Base-by-base conservation (phyloP, 1,140 invertebrate species). In the Drosophila miranda region DNA sequence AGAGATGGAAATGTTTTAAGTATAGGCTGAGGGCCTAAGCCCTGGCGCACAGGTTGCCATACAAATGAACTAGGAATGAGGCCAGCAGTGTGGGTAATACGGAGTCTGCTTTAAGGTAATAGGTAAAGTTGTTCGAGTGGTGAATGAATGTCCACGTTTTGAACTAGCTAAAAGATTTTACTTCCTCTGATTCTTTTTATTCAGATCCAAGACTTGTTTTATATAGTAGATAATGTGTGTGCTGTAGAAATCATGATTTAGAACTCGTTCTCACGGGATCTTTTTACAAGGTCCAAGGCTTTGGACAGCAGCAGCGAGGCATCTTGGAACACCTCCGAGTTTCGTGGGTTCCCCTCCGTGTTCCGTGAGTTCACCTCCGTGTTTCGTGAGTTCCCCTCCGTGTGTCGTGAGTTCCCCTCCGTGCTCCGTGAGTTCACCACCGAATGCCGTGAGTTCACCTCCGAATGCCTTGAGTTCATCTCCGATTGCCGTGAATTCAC, bases 61-160 rank as follows among this genome's bases (percentile, higher is more conserved):
- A 14, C 61, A 67, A 72, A 57, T 52, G 34, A 56, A 58, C 54
- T 34, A 16, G 13, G 34, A 48, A 64, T 44, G 45, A 11, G 13
- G 43, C 43, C 43, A 34, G 6, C 14, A 23, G 28, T 30, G 23
- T 23, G 16, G 28, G 26, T n/a, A 30, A 49, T 14, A 9, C 34
- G 50, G 41, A 46, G 59, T 41, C 23, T 54, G 23, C 63, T 67
- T 53, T 46, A 66, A 67, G 63, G 41, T 16, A 42, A 19, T 19
- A 19, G 19, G 19, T 19, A 2, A 19, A 19, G 19, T 1, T 19
- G 1, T 19, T 19, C 19, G 19, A 19, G 2, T 19, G 19, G 19
- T 19, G 19, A 19, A 19, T 19, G 19, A 19, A 19, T 19, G 19
- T 19, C 19, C 19, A 19, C 19, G 19, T 19, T 19, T 19, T 2